Evolutionary conservation across 2,113 vertebrate genomes (phyloP).

Genomic region (Neolamprologus variostigma): DNA sequence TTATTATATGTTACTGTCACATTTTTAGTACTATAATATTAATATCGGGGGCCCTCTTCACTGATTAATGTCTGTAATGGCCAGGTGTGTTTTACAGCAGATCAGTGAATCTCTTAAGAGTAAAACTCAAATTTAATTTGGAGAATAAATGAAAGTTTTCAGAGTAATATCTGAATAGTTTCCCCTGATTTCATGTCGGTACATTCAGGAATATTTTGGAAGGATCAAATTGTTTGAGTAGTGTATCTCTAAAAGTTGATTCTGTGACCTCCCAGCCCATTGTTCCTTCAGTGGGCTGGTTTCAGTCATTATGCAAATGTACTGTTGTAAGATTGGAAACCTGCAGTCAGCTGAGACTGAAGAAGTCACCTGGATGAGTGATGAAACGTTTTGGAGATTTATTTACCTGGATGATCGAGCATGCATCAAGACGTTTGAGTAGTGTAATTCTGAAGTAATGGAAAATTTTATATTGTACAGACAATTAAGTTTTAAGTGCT

Average conservation of each 20-base stretch:
- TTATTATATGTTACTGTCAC: background rate
- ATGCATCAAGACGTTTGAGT: fast-evolving
- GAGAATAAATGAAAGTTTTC: background rate
- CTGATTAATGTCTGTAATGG: background rate
- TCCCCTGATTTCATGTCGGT: background rate
- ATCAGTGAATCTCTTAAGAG: background rate
- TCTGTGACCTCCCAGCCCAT: background rate
- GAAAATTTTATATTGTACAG: background rate
- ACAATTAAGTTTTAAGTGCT: background rate
- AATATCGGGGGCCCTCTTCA: fast-evolving
- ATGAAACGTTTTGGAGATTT: fast-evolving
- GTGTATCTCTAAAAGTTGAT: background rate
- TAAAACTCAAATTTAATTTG: background rate
- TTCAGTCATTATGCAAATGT: background rate
- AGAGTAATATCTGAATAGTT: background rate
- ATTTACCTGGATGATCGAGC: fast-evolving
- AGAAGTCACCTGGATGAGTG: background rate
- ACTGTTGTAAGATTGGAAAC: background rate
- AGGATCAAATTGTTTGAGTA: background rate
- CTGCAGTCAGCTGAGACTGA: background rate
- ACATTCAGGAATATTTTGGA: background rate
- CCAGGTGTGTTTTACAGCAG: background rate
- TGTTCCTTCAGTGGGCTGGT: fast-evolving
- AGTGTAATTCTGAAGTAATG: background rate
- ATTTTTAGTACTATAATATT: background rate